phyloP scores from a whole-genome alignment of 2,797 vertebrate species.

The Cynopterus sphinx region DNA sequence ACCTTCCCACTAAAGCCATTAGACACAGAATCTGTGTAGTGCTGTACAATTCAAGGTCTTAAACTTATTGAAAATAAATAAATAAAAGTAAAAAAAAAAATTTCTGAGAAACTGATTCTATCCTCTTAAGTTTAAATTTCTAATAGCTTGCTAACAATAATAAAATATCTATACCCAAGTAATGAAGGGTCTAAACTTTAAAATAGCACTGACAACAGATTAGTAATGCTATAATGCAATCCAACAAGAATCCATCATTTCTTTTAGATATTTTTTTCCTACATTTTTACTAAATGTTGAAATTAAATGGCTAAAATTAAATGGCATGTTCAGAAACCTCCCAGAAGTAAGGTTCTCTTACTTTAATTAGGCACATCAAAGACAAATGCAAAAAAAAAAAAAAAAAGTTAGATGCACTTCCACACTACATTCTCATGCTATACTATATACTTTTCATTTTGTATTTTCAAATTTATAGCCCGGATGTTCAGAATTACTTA shows the following conservation, averaged over 20 bases:
- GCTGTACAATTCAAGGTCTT: no score
- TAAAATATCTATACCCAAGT: not conserved
- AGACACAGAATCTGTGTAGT: no score
- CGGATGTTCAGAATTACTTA: not conserved
- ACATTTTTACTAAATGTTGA: not conserved
- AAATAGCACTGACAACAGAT: not conserved
- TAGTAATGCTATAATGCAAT: not conserved
- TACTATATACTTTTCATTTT: not conserved
- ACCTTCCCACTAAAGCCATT: no score
- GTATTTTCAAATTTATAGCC: not conserved
- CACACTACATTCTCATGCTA: not conserved
- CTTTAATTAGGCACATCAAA: not conserved
- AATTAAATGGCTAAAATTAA: not conserved
- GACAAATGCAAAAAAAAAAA: not conserved
- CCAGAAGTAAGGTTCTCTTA: not conserved
- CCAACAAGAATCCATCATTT: not conserved
- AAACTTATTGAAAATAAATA: no score
- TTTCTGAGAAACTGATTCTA: not conserved
- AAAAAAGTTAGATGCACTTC: not conserved
- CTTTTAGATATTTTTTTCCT: not conserved
- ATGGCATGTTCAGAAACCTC: not conserved
- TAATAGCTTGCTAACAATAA: not conserved
- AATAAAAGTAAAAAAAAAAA: no score
- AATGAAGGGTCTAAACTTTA: not conserved
- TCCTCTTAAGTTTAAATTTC: not conserved